Evolutionary conservation across 2,888 invertebrate species (phyloP), one percentile per base, ranked within the genome.

Genomic region (Amblyteles armatorius): DNA sequence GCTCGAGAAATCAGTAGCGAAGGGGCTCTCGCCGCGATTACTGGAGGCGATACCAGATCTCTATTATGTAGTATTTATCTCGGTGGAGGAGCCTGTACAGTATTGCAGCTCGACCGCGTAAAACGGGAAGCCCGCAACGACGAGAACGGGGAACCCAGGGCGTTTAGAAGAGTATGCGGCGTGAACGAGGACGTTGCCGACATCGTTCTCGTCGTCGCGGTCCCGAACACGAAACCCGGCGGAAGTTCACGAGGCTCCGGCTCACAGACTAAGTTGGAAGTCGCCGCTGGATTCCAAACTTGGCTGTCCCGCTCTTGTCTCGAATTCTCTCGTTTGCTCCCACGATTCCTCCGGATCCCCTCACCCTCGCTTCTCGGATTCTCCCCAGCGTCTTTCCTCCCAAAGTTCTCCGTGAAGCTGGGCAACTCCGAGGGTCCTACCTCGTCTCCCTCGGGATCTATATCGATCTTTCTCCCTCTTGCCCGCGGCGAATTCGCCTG

Each of bases 371-470:
- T 72, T 50, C 76, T 71, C 79, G 76, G 72, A 60, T 79, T 68
- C 74, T 83, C 79, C 78, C 83, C 83, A 86, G 85, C 85, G 88
- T 85, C 83, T 88, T 57, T 88, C 83, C 87, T 87, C 84, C 85
- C 80, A 78, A 86, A 84, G 78, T 86, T 86, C 69, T 77, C 79
- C 84, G 68, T 40, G 84, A 83, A 86, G 82, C 83, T 78, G 79
- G 81, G 72, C 80, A 84, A 79, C 79, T 72, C 29, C 19, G 57
- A 73, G 67, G 52, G 63, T 7, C 26, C 86, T 22, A 52, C 73
- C 68, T 74, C 29, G 19, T 68, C 55, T 83, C 76, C 69, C 87
- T 77, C 36, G 77, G 84, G 80, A 79, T 82, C 78, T 85, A 85
- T 73, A 76, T 86, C 85, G 72, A 84, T 85, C 81, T 84, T 84